Evolutionary conservation across 2,113 vertebrate species (phyloP), one percentile per base, ranked within the genome.

Genomic region (Chauna torquata): DNA sequence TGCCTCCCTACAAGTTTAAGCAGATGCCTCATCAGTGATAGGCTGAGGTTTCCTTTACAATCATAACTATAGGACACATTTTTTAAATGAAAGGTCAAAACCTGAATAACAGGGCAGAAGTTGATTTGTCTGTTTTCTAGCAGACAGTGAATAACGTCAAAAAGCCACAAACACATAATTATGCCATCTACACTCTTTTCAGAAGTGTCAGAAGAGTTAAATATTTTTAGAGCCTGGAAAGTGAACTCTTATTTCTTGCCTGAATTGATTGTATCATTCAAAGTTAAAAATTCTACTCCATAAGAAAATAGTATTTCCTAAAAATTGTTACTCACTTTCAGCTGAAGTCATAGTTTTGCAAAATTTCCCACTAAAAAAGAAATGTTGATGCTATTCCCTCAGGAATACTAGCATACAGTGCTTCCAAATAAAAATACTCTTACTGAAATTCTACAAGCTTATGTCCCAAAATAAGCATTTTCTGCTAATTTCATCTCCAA

Each of bases 321-420:
- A 91, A 50, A 38, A 8, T 6, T 45, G 1, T 27, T 76, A 17
- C n/a, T 55, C 50, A 5, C 5, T 59, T 85, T 45, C 38, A 83
- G 17, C 4, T 86, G 32, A 90, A 64, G 6, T 8, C 12, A 54
- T 4, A 49, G 16, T n/a, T 84, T 36, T 69, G 7, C 12, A 74
- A 86, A 64, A 52, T 55, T 75, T 28, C 3, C 6, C 34, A 4
- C 45, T 68, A 77, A 49, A 24, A 34, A 24, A 4, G 11, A 62
- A 65, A 54, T 24, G n/a, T 30, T 68, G 3, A 5, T 45, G 4
- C 25, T 79, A 27, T 28, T 49, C 2, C 82, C 27, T 86, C 30
- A 58, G 17, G 9, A 86, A 28, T 12, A 66, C 11, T 38, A 47
- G 1, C 2, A 20, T 2, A 4, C 34, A 5, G 0, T 30, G 61